A percentile compares a stretch with the other conserved stretches of the same genome.
These are phyloP conservation scores for Valencia hispanica DNA, from an alignment of 2,797 vertebrate genomes.

Conservation along the genomic window DNA sequence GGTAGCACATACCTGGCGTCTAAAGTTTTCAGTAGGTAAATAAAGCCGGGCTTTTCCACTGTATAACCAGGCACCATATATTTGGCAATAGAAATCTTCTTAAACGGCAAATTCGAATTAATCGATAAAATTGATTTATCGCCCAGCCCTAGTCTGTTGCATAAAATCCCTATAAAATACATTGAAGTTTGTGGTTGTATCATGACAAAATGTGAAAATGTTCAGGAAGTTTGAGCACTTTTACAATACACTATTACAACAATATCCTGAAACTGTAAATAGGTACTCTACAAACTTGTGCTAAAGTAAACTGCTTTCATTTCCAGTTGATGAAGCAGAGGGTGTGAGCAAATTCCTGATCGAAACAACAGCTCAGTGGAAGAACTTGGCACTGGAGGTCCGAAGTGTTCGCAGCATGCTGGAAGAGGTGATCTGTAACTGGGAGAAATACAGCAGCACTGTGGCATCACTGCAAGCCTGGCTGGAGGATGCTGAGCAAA, in stretches of 20 bases:
- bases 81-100: too few relatives aligned
- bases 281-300: background rate
- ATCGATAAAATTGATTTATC: too few relatives aligned
- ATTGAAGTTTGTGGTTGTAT: background rate
- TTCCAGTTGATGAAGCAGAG: slow-evolving; percentile 92
- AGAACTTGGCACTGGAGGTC: slow-evolving; percentile 93
- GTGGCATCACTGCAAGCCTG: slow-evolving; percentile 94
- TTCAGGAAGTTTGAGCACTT: background rate
- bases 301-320: slow-evolving; percentile 1
- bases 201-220: background rate
- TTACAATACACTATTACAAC: background rate
- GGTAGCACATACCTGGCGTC: too few relatives aligned
- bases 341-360: slow-evolving; percentile 91
- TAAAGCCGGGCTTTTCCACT: too few relatives aligned
- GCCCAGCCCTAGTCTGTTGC: background rate
- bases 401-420: slow-evolving; percentile 97
- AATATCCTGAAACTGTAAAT: background rate
- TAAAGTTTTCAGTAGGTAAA: too few relatives aligned
- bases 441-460: slow-evolving; percentile 93
- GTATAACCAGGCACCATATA: too few relatives aligned
- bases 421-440: slow-evolving; percentile 95
- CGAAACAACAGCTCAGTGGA: slow-evolving; percentile 93
- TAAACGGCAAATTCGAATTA: too few relatives aligned
- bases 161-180: background rate
- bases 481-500: slow-evolving; percentile 97